phyloP scores from a whole-genome alignment of 2,113 vertebrate species.

The Leucopternis melanops region DNA sequence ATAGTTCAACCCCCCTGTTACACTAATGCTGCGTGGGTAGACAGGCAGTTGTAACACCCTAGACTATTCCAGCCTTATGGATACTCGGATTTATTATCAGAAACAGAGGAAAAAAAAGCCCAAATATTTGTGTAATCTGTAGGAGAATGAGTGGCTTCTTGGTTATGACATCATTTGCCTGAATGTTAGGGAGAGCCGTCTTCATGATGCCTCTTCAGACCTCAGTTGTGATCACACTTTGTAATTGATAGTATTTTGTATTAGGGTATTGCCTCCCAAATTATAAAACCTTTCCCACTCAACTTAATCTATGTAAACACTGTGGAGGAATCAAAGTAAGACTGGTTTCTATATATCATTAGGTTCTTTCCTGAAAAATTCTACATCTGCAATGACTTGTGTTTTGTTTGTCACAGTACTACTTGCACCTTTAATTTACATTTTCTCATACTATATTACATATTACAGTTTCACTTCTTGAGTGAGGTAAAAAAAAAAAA shows the following conservation, averaged over 20 bases:
- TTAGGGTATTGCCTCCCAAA: background rate
- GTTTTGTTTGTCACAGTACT: background rate
- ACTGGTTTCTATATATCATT: background rate
- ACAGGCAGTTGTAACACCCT: background rate
- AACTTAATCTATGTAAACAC: background rate
- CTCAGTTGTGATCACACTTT: background rate
- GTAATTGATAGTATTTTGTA: accelerated
- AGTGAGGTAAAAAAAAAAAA: accelerated
- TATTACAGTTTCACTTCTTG: background rate
- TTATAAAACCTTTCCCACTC: background rate
- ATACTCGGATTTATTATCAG: background rate
- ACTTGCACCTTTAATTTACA: background rate
- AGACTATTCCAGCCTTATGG: background rate
- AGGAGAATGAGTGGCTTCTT: background rate
- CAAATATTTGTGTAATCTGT: background rate
- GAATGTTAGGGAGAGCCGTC: background rate
- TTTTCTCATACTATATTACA: background rate
- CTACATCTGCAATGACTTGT: accelerated
- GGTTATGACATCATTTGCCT: background rate
- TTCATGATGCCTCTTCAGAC: background rate
- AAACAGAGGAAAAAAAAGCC: background rate
- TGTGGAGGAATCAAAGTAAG: background rate
- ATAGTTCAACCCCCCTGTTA: background rate
- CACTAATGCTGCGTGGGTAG: background rate
- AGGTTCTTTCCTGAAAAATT: background rate